Conservation (phyloP, 2,797 vertebrate genomes). For the Sebastes kiyomatsui region DNA sequence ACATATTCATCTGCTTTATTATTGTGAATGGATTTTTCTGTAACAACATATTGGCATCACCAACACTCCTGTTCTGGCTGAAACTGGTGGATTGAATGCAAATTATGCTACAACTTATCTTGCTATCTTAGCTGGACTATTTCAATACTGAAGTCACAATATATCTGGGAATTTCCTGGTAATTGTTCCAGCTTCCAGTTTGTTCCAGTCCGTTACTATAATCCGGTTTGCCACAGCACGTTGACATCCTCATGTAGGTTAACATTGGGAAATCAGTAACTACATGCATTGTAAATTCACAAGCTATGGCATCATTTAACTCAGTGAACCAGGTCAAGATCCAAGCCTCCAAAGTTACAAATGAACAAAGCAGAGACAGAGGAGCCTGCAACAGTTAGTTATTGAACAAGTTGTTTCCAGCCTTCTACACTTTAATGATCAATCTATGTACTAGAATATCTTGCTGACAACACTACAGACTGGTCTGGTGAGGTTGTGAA, state of each 20-base stretch:
- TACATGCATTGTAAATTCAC: neutral
- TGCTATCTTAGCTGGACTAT: neutral
- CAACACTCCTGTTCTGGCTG: neutral
- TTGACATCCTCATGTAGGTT: neutral
- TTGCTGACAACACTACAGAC: neutral
- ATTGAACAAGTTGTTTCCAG: neutral
- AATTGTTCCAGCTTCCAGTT: neutral
- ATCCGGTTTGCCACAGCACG: neutral
- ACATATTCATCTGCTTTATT: neutral
- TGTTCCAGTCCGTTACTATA: neutral
- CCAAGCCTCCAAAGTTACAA: neutral
- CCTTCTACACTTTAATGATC: neutral
- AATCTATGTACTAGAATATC: neutral
- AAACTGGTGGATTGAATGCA: neutral
- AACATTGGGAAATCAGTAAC: neutral
- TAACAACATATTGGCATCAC: neutral
- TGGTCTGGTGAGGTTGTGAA: neutral
- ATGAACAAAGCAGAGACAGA: neutral
- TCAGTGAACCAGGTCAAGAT: neutral
- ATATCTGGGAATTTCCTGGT: neutral
- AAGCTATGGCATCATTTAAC: neutral
- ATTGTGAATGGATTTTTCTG: neutral
- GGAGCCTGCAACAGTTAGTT: neutral
- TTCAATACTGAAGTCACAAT: neutral
- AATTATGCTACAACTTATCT: neutral